A percentile compares a stretch with the other conserved stretches of the same genome.
phyloP scores from a whole-genome alignment of 2,888 invertebrate genomes.

The Aspidiotus rigidus region DNA sequence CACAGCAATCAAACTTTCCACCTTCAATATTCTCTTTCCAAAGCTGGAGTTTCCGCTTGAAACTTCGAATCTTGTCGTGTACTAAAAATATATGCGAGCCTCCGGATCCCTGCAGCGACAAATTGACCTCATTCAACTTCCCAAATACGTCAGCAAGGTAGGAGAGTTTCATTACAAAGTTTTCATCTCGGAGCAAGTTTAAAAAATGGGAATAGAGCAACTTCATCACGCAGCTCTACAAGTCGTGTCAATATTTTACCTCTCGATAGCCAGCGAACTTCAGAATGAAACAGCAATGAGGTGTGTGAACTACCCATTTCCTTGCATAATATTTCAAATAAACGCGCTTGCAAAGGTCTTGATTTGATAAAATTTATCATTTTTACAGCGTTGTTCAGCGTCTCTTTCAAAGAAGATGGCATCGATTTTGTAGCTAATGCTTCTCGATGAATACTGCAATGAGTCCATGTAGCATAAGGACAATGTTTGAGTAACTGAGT shows the following conservation, averaged over 20 bases:
- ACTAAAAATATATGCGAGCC: background rate
- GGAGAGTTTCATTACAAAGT: too few relatives aligned
- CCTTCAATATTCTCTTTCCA: too few relatives aligned
- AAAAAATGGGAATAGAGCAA: background rate
- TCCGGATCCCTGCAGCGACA: constrained; percentile 3
- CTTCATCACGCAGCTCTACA: background rate
- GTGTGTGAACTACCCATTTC: too few relatives aligned
- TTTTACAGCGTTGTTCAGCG: too few relatives aligned
- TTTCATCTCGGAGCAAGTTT: too few relatives aligned
- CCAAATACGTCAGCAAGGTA: background rate
- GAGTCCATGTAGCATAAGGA: background rate
- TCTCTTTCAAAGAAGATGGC: background rate
- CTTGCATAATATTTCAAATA: too few relatives aligned
- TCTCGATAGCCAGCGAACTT: background rate
- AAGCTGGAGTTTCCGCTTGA: too few relatives aligned
- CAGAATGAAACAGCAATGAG: background rate
- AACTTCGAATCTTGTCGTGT: too few relatives aligned
- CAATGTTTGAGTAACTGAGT: constrained; percentile 2
- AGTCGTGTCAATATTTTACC: background rate
- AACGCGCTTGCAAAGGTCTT: too few relatives aligned
- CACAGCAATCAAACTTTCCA: too few relatives aligned
- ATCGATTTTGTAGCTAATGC: background rate
- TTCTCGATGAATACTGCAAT: background rate
- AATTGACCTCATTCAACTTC: background rate
- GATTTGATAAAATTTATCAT: too few relatives aligned